phyloP scores from a whole-genome alignment of 2,113 vertebrate species.

The Uropsilus gracilis region DNA sequence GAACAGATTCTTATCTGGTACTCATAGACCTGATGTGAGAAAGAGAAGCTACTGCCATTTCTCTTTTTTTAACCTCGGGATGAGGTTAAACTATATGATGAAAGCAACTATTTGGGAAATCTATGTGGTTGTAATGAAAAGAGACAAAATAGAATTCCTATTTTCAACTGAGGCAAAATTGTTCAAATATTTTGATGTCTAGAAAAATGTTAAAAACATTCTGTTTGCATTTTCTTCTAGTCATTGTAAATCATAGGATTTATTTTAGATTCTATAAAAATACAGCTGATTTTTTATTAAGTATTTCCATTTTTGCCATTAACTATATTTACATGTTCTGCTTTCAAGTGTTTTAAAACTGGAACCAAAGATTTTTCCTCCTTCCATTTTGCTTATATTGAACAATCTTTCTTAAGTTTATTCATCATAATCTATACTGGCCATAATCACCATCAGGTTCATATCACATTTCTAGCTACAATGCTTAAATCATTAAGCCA shows the following conservation, averaged over 20 bases:
- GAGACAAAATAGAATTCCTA: not conserved
- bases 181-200: not conserved
- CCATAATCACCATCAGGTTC: not conserved
- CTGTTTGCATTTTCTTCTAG: not conserved
- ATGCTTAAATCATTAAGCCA: not conserved
- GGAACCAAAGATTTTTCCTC: not conserved
- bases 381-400: not conserved
- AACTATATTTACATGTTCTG: not conserved
- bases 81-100: not conserved
- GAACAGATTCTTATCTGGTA: not conserved
- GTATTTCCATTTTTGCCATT: not conserved
- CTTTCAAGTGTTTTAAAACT: not conserved
- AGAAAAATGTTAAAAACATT: not conserved
- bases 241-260: not conserved
- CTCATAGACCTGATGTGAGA: not conserved
- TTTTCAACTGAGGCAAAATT: not conserved
- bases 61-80: not conserved
- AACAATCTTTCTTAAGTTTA: not conserved
- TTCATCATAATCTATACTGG: not conserved
- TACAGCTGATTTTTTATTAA: not conserved
- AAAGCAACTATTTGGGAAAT: constrained; percentile 6
- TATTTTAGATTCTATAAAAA: not conserved
- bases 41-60: not conserved
- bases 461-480: not conserved
- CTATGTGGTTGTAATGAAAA: not conserved